Percentiles rank a stretch among this genome's conserved stretches.
Evolutionary conservation across 2,888 invertebrate species (phyloP).

Genomic region (Phyto melanocephala): DNA sequence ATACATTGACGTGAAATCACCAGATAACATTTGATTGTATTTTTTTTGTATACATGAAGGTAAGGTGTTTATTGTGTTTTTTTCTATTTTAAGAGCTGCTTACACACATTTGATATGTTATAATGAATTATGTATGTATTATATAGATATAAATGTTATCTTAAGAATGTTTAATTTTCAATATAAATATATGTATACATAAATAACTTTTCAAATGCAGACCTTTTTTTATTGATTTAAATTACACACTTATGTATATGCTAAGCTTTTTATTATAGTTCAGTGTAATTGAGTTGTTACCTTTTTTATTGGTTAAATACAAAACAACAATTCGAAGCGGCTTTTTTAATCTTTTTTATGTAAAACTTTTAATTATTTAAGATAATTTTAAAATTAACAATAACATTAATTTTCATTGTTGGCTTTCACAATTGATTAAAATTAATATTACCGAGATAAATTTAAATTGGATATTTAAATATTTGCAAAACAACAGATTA

Average conservation of each 20-base stretch:
- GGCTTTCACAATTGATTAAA: too few species aligned
- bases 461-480: too few species aligned
- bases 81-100: constrained; percentile 12
- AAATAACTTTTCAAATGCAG: not conserved
- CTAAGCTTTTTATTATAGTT: constrained; percentile 28
- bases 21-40: too few species aligned
- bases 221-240: constrained; percentile 16
- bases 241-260: not conserved
- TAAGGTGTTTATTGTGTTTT: constrained; percentile 25
- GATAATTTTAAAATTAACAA: not conserved
- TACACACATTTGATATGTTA: constrained; percentile 19
- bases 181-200: too few species aligned
- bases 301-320: constrained; percentile 11
- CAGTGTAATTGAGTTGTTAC: constrained; percentile 48
- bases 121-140: not conserved
- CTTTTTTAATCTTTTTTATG: not conserved
- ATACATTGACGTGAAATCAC: too few species aligned
- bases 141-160: constrained; percentile 1
- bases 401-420: too few species aligned
- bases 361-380: not conserved
- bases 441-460: too few species aligned
- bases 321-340: constrained; percentile 25
- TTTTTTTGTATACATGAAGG: not conserved
- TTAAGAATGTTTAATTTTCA: not conserved
- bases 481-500: too few species aligned